Conservation (phyloP, 2,888 invertebrate genomes). For the Drosophila kanekoi region DNA sequence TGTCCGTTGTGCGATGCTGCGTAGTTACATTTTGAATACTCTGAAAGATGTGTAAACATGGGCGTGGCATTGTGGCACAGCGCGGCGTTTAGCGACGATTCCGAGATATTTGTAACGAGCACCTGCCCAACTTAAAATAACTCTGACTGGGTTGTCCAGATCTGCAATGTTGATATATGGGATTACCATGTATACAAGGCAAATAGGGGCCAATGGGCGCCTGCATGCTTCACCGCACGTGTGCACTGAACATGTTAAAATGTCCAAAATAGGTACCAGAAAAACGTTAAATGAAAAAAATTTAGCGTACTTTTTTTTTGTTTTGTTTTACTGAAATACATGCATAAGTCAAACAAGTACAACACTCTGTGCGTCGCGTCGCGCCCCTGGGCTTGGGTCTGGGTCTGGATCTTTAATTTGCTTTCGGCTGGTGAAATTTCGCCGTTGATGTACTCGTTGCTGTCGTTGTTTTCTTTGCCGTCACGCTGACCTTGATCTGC, state of each 20-base stretch:
- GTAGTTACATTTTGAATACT: slow-evolving; percentile 13
- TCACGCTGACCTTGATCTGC: slow-evolving; percentile 67
- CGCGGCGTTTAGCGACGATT: slow-evolving; percentile 20
- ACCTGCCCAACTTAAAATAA: slow-evolving; percentile 37
- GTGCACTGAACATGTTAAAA: slow-evolving; percentile 45
- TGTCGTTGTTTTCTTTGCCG: slow-evolving; percentile 40
- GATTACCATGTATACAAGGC: slow-evolving; percentile 16
- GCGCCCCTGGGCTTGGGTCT: slow-evolving; percentile 17
- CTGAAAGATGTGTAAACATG: slow-evolving; percentile 37
- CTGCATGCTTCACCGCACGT: slow-evolving; percentile 62
- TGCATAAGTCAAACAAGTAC: slow-evolving; percentile 35
- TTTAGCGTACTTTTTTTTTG: slow-evolving; percentile 28
- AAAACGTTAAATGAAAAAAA: slow-evolving; percentile 22
- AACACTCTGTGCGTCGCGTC: slow-evolving; percentile 14
- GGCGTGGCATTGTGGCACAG: slow-evolving; percentile 44
- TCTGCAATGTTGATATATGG: slow-evolving; percentile 25
- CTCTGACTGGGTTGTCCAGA: slow-evolving; percentile 19
- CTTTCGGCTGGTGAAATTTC: slow-evolving; percentile 70
- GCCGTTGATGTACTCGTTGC: slow-evolving; percentile 37
- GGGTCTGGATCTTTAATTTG: slow-evolving; percentile 38
- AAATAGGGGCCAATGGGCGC: slow-evolving; percentile 30
- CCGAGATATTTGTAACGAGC: slow-evolving; percentile 37
- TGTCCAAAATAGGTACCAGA: slow-evolving; percentile 18
- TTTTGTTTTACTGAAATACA: slow-evolving; percentile 49
- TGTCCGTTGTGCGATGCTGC: slow-evolving; percentile 10